phyloP scores from a whole-genome alignment of 2,888 invertebrate genomes.

The Amphipyra tragopoginis region DNA sequence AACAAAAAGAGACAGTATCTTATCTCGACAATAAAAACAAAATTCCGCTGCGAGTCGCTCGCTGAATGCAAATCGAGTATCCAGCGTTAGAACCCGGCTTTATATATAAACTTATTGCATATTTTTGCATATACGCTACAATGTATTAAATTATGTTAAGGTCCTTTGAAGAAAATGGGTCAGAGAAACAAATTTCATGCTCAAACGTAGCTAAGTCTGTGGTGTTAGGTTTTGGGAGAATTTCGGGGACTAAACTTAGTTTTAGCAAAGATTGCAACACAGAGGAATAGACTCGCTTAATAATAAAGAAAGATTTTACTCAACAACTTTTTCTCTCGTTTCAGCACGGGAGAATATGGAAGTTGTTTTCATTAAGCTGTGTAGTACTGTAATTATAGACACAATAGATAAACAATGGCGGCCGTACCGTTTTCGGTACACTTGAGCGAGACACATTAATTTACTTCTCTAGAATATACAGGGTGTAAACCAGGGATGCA shows the following conservation, averaged over 20 bases:
- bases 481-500: no score
- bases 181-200: conserved; percentile 54
- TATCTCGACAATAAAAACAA: conserved; percentile 71
- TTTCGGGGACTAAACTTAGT: background rate
- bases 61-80: conserved; percentile 69
- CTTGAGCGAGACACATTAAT: no score
- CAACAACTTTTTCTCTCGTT: no score
- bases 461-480: no score
- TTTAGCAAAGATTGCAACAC: no score
- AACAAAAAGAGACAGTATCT: conserved; percentile 63
- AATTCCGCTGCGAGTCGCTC: conserved; percentile 60
- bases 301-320: no score
- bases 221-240: conserved; percentile 8
- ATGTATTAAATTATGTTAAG: conserved; percentile 54
- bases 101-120: conserved; percentile 62
- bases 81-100: conserved; percentile 51
- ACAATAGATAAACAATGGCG: no score
- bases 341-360: no score
- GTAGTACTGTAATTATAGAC: no score
- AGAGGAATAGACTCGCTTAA: no score
- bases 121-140: conserved; percentile 59
- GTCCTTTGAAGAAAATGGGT: conserved; percentile 51
- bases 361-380: no score
- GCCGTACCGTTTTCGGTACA: no score
- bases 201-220: conserved; percentile 29